phyloP scores from a whole-genome alignment of 1,140 invertebrate genomes.

The Drosophila ananassae region DNA sequence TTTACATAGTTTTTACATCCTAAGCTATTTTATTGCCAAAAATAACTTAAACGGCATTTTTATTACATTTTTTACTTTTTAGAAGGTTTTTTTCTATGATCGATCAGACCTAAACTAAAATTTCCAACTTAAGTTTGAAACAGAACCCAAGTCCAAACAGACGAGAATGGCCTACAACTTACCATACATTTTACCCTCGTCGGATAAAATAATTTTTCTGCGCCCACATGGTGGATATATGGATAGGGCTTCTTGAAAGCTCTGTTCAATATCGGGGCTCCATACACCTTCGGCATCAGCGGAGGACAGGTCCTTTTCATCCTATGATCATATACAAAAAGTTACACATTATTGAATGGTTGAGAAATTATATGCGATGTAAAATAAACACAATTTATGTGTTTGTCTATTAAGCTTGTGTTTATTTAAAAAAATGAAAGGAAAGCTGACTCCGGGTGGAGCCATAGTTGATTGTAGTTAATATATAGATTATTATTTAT shows the following conservation, averaged over 20 bases:
- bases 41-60: too few species aligned
- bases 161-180: slow-evolving; percentile 76
- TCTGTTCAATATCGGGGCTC: slow-evolving; percentile 99
- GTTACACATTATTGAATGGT: background rate
- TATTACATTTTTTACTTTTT: too few species aligned
- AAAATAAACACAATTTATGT: too few species aligned
- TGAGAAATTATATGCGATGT: background rate
- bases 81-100: too few species aligned
- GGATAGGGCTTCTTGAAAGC: slow-evolving; percentile 99
- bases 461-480: too few species aligned
- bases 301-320: slow-evolving; percentile 94
- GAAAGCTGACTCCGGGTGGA: too few species aligned
- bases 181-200: slow-evolving; percentile 99
- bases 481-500: too few species aligned
- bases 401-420: too few species aligned
- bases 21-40: too few species aligned
- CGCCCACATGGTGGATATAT: slow-evolving; percentile 99
- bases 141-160: background rate
- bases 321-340: slow-evolving; percentile 84
- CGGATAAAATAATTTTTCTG: slow-evolving; percentile 99
- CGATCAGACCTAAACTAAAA: too few species aligned
- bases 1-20: too few species aligned
- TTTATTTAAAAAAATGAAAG: too few species aligned
- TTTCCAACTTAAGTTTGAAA: background rate
- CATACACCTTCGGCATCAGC: slow-evolving; percentile 99